phyloP scores from a whole-genome alignment of 2,113 vertebrate genomes.

The Megaceryle maxima region DNA sequence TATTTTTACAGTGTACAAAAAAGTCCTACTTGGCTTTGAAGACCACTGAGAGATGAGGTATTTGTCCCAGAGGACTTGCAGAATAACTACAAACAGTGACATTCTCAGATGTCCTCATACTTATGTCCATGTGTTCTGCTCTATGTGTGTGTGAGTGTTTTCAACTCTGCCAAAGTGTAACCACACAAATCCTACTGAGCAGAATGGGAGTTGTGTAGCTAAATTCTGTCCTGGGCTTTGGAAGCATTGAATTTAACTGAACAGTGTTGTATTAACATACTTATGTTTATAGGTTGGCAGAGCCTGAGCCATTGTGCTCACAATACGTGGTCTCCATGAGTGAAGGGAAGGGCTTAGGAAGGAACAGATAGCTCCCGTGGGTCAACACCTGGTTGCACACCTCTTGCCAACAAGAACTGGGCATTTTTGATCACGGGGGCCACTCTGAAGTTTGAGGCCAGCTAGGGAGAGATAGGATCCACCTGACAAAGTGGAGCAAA shows the following conservation, averaged over 20 bases:
- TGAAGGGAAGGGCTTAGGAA: not conserved
- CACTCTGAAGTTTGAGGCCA: not conserved
- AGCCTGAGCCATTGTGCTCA: not conserved
- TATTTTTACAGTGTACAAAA: not conserved
- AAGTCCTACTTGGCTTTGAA: conserved; percentile 15
- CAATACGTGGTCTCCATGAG: not conserved
- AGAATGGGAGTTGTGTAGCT: not conserved
- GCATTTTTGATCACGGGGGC: not conserved
- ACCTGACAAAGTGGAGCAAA: not conserved
- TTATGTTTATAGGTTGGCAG: not conserved
- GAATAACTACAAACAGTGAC: not conserved
- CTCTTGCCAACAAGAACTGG: not conserved
- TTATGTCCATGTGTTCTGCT: not conserved
- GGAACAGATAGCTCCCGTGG: not conserved
- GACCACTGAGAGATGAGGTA: not conserved
- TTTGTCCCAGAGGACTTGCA: not conserved
- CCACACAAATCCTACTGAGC: not conserved
- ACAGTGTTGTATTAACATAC: not conserved
- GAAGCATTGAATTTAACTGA: not conserved
- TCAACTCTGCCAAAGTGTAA: not conserved
- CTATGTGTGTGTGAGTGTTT: not conserved
- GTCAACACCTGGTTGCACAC: not conserved
- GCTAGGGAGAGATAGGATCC: not conserved
- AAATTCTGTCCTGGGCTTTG: not conserved
- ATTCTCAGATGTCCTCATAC: not conserved